Conservation (phyloP, 30 jellyfish, hydroid and myxozoan genomes). For the Rhopilema esculentum region DNA sequence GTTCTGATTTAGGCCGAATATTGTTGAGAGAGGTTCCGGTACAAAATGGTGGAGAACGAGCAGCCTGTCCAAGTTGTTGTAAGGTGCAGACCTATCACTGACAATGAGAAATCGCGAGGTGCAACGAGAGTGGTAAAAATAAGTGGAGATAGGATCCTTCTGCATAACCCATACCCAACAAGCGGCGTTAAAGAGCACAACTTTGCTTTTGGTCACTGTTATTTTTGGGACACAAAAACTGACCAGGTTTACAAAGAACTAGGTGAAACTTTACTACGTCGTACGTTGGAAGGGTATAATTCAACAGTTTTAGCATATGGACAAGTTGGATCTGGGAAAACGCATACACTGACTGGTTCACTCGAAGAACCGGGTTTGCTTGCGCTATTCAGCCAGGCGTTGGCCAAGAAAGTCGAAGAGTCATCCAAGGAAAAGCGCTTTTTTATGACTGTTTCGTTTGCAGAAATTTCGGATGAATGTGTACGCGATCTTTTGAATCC, state of each 20-base stretch:
- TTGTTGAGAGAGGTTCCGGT: neutral
- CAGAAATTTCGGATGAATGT: slow-evolving; percentile 73
- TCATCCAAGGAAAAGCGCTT: slow-evolving; percentile 69
- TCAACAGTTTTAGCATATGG: slow-evolving; percentile 84
- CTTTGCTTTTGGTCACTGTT: slow-evolving; percentile 80
- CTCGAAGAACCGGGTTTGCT: slow-evolving; percentile 90
- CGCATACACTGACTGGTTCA: slow-evolving; percentile 81
- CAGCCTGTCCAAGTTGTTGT: slow-evolving; percentile 64
- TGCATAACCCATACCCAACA: slow-evolving; percentile 87
- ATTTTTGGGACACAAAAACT: slow-evolving; percentile 77
- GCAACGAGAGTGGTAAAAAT: slow-evolving; percentile 92
- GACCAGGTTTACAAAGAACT: slow-evolving; percentile 84
- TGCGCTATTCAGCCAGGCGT: slow-evolving; percentile 60
- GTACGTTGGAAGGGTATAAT: slow-evolving; percentile 90
- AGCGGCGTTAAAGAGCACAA: slow-evolving; percentile 79
- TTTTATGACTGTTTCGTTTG: slow-evolving; percentile 84
- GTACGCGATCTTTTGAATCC: slow-evolving; percentile 90
- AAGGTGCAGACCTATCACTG: slow-evolving; percentile 62
- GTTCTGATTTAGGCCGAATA: neutral
- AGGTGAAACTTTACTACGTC: slow-evolving; percentile 77
- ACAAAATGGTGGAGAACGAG: slow-evolving; percentile 21
- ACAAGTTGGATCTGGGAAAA: slow-evolving; percentile 89
- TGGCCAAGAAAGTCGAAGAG: slow-evolving; percentile 76
- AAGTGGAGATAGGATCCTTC: slow-evolving; percentile 82
- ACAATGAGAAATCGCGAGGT: slow-evolving; percentile 83